These are phyloP conservation scores for Crambe crambe DNA, from an alignment of 37 sponge, comb jelly and placozoan genomes.

Conservation along the genomic window DNA sequence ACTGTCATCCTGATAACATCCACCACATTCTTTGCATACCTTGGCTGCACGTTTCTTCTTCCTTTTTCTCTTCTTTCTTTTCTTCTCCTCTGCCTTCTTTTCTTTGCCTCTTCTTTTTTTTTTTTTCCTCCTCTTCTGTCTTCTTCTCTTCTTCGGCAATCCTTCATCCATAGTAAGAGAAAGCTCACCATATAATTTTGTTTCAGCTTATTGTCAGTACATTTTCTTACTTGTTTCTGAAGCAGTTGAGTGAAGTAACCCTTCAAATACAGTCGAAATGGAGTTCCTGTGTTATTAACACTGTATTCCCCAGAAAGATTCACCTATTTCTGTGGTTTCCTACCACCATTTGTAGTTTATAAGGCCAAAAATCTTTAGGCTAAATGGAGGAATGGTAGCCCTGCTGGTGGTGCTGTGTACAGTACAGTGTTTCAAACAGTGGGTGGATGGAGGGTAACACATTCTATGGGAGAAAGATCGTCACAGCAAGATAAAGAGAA, in stretches of 20 bases:
- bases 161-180: constrained; percentile 53
- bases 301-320: constrained; percentile 7
- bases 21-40: constrained; percentile 16
- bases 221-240: neutral
- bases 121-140: neutral
- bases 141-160: neutral
- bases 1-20: constrained; percentile 1
- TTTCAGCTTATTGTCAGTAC: neutral
- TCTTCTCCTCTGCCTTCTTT: neutral
- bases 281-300: neutral
- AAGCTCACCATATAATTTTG: constrained; percentile 56
- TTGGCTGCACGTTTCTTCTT: neutral
- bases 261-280: constrained; percentile 23
- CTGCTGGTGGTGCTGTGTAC: too few relatives aligned
- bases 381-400: too few relatives aligned
- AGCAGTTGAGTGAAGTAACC: constrained; percentile 29
- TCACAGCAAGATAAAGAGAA: too few relatives aligned
- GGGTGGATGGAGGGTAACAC: too few relatives aligned
- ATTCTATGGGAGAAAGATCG: too few relatives aligned
- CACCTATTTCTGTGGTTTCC: too few relatives aligned
- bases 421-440: too few relatives aligned
- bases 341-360: too few relatives aligned
- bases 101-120: neutral
- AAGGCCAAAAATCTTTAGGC: too few relatives aligned
- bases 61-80: neutral